Evolutionary conservation across 2,113 vertebrate species (phyloP).

Genomic region (Panthera leo): DNA sequence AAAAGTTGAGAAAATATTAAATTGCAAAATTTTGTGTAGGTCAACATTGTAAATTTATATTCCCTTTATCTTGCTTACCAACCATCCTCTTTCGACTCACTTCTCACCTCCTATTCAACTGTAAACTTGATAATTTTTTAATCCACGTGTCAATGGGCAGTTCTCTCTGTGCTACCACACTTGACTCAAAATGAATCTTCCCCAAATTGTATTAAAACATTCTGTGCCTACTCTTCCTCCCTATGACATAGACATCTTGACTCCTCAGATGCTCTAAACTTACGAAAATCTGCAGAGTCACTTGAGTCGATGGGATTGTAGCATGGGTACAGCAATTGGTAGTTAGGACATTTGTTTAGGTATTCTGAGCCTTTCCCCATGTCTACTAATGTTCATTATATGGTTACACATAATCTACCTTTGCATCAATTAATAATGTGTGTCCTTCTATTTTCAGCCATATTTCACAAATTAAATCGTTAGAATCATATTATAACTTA

Average conservation of each 20-base stretch:
- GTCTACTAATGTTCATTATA: background rate
- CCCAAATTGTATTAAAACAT: background rate
- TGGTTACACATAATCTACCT: background rate
- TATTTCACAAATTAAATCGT: constrained; percentile 41
- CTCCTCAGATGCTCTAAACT: background rate
- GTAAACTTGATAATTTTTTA: background rate
- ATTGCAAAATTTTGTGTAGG: background rate
- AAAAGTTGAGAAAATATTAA: background rate
- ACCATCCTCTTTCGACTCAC: background rate
- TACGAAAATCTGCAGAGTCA: background rate
- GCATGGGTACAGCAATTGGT: background rate
- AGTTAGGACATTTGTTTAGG: background rate
- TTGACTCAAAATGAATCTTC: background rate
- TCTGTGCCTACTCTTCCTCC: background rate
- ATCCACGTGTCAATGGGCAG: background rate
- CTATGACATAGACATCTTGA: background rate
- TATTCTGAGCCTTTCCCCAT: background rate
- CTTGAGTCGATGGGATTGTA: background rate
- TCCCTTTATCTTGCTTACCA: background rate
- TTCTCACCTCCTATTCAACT: background rate
- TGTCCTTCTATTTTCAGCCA: background rate
- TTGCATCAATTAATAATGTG: constrained; percentile 34
- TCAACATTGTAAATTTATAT: background rate
- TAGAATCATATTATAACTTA: constrained; percentile 43
- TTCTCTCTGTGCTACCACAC: background rate